Evolutionary conservation across 2,888 invertebrate genomes (phyloP).

Genomic region (Epinotia ramella): DNA sequence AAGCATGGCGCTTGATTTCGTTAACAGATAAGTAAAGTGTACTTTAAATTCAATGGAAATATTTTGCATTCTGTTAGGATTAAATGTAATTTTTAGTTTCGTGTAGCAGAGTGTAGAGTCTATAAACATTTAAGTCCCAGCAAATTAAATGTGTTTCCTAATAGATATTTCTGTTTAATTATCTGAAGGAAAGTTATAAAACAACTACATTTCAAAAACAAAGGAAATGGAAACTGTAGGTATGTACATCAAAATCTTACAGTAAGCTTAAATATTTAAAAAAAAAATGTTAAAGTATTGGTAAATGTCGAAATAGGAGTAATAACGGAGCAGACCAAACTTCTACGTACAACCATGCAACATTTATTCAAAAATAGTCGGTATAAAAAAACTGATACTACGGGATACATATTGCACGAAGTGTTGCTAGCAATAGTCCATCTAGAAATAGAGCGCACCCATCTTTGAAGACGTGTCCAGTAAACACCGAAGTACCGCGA

Average conservation of each 20-base stretch:
- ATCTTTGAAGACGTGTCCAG: slow-evolving; percentile 26
- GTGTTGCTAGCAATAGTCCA: slow-evolving; percentile 1
- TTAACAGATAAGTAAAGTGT: neutral
- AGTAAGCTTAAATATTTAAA: neutral
- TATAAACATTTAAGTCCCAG: neutral
- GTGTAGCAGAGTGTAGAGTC: neutral
- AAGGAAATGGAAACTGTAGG: neutral
- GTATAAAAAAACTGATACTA: slow-evolving; percentile 12
- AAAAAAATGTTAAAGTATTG: neutral
- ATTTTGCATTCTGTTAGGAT: neutral
- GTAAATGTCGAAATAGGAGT: neutral
- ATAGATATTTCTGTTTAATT: neutral
- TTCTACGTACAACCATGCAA: slow-evolving; percentile 45
- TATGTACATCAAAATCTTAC: neutral
- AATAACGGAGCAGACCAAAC: slow-evolving; percentile 23
- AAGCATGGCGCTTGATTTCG: neutral
- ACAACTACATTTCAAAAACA: slow-evolving; percentile 2
- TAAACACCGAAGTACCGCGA: slow-evolving; percentile 32
- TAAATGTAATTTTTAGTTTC: neutral
- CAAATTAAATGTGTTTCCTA: slow-evolving; percentile 1
- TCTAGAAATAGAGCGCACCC: slow-evolving; percentile 25
- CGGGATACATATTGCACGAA: slow-evolving; percentile 43
- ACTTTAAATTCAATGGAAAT: neutral
- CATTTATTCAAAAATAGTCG: slow-evolving; percentile 27
- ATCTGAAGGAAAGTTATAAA: neutral